Percentiles rank a stretch among this genome's conserved stretches.
phyloP scores from a whole-genome alignment of 2,888 invertebrate genomes.

The Hartigia nigra region DNA sequence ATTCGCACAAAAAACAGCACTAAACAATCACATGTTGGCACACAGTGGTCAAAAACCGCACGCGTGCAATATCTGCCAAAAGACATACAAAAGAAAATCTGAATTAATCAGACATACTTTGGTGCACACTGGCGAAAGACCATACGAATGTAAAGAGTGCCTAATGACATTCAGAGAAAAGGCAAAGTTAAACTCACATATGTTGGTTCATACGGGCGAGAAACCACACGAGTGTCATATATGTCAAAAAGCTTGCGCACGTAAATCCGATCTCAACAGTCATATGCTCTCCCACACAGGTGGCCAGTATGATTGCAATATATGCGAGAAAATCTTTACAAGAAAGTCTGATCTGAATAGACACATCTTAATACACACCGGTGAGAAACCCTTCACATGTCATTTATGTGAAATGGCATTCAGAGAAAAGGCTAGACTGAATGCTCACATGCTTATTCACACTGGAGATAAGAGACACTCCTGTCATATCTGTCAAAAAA shows the following conservation, averaged over 20 bases:
- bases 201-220: conserved; percentile 62
- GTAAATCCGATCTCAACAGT: conserved; percentile 61
- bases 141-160: conserved; percentile 62
- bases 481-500: conserved; percentile 58
- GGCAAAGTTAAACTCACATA: conserved; percentile 60
- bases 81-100: conserved; percentile 60
- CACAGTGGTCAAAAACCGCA: conserved; percentile 61
- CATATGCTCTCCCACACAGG: conserved; percentile 62
- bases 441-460: conserved; percentile 58
- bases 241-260: conserved; percentile 60
- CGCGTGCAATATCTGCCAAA: conserved; percentile 58
- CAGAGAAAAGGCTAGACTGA: conserved; percentile 57
- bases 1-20: conserved; percentile 55
- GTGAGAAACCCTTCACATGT: conserved; percentile 59
- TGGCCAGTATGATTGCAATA: conserved; percentile 61
- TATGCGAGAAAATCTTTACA: conserved; percentile 62
- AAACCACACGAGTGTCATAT: conserved; percentile 61
- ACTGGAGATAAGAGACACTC: conserved; percentile 57
- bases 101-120: conserved; percentile 59
- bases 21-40: conserved; percentile 60
- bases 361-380: conserved; percentile 59
- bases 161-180: conserved; percentile 62
- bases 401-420: conserved; percentile 59
- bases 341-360: conserved; percentile 60
- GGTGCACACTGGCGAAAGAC: conserved; percentile 61